Evolutionary conservation across 2,888 invertebrate genomes (phyloP).

Genomic region (Leptopterna dolabrata): DNA sequence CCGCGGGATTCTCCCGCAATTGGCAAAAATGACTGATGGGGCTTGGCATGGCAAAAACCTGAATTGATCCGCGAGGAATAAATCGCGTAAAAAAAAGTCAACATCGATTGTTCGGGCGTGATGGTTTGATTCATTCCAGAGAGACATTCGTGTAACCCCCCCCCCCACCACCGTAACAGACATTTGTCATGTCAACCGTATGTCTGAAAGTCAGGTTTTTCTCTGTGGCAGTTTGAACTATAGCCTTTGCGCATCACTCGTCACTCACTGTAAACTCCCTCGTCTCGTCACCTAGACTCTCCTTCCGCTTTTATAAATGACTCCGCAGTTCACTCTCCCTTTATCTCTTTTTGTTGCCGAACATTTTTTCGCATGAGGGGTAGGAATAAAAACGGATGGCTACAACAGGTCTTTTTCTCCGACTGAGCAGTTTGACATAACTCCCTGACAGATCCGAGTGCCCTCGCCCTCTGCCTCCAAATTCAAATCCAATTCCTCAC

Average conservation of each 20-base stretch:
- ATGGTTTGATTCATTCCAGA: constrained; percentile 26
- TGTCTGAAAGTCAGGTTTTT: constrained; percentile 7
- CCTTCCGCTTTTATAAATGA: constrained; percentile 17
- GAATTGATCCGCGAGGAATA: not conserved
- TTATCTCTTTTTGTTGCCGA: constrained; percentile 7
- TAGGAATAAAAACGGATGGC: constrained; percentile 17
- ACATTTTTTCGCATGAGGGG: not conserved
- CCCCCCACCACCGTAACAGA: not conserved
- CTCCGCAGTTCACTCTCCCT: not conserved
- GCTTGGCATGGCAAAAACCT: not conserved
- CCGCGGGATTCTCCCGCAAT: not conserved
- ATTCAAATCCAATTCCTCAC: constrained; percentile 23
- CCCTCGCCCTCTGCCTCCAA: not conserved
- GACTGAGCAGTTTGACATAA: not conserved
- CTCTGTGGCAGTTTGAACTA: not conserved
- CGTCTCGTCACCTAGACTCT: not conserved
- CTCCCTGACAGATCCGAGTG: constrained; percentile 29
- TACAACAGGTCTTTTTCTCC: constrained; percentile 21
- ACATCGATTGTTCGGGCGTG: constrained; percentile 23
- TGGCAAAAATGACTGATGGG: constrained; percentile 19
- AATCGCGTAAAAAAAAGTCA: constrained; percentile 15
- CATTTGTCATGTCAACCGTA: constrained; percentile 42
- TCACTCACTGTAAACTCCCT: constrained; percentile 6
- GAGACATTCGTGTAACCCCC: not conserved
- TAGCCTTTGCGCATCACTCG: constrained; percentile 16